Evolutionary conservation across 2,113 vertebrate species (phyloP).

Genomic region (Seriola rivoliana): DNA sequence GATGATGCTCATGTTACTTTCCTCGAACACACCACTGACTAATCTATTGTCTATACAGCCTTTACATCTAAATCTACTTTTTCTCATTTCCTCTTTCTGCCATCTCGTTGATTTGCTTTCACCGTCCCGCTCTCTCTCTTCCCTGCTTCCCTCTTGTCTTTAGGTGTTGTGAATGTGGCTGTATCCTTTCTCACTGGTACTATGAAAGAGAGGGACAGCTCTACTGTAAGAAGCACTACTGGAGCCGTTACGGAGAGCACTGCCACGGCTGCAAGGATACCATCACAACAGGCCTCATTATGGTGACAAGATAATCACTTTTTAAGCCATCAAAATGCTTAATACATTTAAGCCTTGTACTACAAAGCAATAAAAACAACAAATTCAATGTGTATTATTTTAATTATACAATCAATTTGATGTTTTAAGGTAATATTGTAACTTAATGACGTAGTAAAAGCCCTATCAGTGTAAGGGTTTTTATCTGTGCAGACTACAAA

Average conservation of each 20-base stretch:
- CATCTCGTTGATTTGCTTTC: neutral
- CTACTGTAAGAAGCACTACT: slow-evolving; percentile 98
- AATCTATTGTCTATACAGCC: neutral
- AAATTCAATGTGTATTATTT: neutral
- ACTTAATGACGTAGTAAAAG: neutral
- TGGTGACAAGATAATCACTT: slow-evolving; percentile 84
- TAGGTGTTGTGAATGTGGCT: slow-evolving; percentile 93
- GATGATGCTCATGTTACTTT: slow-evolving; percentile 48
- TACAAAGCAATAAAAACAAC: neutral
- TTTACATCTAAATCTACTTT: slow-evolving; percentile 8
- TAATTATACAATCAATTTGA: neutral
- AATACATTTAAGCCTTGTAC: neutral
- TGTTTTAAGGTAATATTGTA: no score
- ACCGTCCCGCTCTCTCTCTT: no score
- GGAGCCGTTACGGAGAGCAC: slow-evolving; percentile 91
- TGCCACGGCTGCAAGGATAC: slow-evolving; percentile 94
- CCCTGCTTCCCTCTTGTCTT: neutral
- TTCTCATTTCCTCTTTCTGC: slow-evolving; percentile 8
- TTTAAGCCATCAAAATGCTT: neutral
- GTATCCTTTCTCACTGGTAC: slow-evolving; percentile 93
- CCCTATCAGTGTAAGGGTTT: neutral
- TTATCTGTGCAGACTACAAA: neutral
- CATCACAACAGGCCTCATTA: slow-evolving; percentile 94
- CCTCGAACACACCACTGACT: neutral
- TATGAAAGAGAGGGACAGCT: slow-evolving; percentile 93